A percentile compares a stretch with the other conserved stretches of the same genome.
phyloP scores from a whole-genome alignment of 1,140 invertebrate genomes.

The Trachymyrmex septentrionalis region DNA sequence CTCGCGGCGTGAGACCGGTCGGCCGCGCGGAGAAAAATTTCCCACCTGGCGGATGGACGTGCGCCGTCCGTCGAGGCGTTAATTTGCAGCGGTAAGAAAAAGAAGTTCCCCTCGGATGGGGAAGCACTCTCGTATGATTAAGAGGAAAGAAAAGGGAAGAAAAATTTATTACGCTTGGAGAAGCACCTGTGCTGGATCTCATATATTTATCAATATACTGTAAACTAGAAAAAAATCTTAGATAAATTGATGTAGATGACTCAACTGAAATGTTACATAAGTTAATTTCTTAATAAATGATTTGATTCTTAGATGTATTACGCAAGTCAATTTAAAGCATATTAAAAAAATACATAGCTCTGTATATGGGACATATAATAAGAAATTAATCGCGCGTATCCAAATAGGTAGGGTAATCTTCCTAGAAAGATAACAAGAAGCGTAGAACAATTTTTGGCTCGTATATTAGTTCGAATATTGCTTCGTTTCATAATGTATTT shows the following conservation, averaged over 20 bases:
- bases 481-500: neutral
- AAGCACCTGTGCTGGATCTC: neutral
- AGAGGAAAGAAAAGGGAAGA: neutral
- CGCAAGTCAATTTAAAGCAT: neutral
- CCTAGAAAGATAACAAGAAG: neutral
- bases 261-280: neutral
- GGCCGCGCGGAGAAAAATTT: slow-evolving; percentile 27
- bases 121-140: neutral
- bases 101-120: neutral
- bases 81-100: slow-evolving; percentile 65
- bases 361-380: neutral
- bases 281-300: neutral
- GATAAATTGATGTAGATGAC: neutral
- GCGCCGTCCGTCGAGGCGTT: slow-evolving; percentile 35
- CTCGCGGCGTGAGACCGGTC: slow-evolving; percentile 52
- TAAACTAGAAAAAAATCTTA: neutral
- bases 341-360: neutral
- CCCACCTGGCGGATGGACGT: slow-evolving; percentile 34
- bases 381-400: neutral
- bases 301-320: neutral
- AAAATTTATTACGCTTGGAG: neutral
- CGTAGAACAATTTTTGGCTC: neutral
- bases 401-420: neutral
- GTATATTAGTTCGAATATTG: neutral
- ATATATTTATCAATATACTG: neutral